Evolutionary conservation across 1,140 invertebrate genomes (phyloP).

Genomic region (Cotesia glomerata): DNA sequence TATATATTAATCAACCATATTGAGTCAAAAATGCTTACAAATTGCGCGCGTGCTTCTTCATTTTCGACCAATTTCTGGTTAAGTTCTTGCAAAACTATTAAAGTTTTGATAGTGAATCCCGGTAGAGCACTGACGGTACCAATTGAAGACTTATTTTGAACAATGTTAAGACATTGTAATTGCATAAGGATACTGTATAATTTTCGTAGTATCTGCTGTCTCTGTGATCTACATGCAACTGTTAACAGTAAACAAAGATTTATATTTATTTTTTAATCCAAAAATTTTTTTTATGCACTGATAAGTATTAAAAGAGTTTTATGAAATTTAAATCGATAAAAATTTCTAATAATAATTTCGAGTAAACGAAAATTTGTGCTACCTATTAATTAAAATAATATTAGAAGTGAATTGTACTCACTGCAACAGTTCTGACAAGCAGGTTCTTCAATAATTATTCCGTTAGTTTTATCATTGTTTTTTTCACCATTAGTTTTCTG

Average conservation of each 20-base stretch:
- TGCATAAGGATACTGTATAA: neutral
- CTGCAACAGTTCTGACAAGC: neutral
- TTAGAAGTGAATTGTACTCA: slow-evolving; percentile 1
- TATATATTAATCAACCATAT: too few relatives aligned
- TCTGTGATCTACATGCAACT: slow-evolving; percentile 3
- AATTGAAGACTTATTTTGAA: neutral
- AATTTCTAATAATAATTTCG: neutral
- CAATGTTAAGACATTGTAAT: neutral
- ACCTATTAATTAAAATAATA: neutral
- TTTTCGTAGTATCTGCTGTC: neutral
- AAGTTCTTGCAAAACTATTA: too few relatives aligned
- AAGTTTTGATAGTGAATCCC: too few relatives aligned
- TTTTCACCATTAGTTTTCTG: neutral
- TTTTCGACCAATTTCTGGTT: too few relatives aligned
- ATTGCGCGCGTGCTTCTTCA: too few relatives aligned
- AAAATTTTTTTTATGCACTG: neutral
- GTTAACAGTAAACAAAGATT: neutral
- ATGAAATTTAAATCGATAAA: slow-evolving; percentile 4
- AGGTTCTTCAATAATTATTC: neutral
- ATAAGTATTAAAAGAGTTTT: neutral
- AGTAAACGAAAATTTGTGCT: neutral
- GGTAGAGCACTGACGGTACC: too few relatives aligned
- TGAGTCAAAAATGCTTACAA: too few relatives aligned
- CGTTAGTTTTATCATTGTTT: neutral
- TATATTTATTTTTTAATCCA: neutral